Evolutionary conservation across 2,113 vertebrate genomes (phyloP).

Genomic region (Coracopsis vasa): DNA sequence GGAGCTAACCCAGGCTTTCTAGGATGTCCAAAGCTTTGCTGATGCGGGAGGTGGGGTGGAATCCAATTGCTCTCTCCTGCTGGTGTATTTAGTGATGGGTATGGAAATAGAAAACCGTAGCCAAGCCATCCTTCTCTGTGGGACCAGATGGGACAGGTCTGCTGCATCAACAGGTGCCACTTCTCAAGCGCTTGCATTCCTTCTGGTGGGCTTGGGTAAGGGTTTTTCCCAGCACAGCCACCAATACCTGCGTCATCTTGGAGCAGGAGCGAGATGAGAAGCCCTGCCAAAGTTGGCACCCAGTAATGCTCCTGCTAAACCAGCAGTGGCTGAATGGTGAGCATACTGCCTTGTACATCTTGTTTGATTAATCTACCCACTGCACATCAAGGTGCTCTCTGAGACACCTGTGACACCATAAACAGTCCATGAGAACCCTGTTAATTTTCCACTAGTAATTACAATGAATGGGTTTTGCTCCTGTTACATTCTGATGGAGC

Average conservation of each 20-base stretch:
- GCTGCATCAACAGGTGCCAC: not conserved
- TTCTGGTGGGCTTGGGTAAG: not conserved
- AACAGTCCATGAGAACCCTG: not conserved
- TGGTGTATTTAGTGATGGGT: not conserved
- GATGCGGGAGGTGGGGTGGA: not conserved
- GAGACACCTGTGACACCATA: constrained; percentile 26
- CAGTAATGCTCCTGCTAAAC: not conserved
- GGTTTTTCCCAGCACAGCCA: not conserved
- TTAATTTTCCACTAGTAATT: constrained; percentile 53
- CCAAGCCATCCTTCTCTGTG: not conserved
- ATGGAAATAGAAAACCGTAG: not conserved
- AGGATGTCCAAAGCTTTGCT: not conserved
- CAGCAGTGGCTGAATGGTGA: not conserved
- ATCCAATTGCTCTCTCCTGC: not conserved
- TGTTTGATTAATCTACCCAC: not conserved
- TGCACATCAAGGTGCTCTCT: not conserved
- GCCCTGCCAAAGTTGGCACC: not conserved
- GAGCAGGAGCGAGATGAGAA: not conserved
- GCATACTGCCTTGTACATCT: not conserved
- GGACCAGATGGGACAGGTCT: not conserved
- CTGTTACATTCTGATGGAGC: constrained; percentile 14
- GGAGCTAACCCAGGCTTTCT: not conserved
- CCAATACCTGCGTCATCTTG: accelerated
- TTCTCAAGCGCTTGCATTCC: not conserved
- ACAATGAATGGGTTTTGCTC: constrained; percentile 23